Base-by-base conservation (phyloP, 2,113 vertebrate genomes). In the Polyodon spathula region DNA sequence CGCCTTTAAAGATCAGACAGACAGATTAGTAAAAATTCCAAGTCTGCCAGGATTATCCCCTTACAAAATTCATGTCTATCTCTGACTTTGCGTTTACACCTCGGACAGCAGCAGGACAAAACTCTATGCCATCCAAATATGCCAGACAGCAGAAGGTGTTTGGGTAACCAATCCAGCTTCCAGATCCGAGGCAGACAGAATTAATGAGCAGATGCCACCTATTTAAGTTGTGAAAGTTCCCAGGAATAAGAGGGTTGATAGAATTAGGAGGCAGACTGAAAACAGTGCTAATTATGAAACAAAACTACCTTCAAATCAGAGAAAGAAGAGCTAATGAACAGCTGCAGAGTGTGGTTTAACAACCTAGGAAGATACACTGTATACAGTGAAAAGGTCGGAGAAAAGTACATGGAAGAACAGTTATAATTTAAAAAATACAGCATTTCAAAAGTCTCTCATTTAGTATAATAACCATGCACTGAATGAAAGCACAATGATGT, bases 201-300 rank as follows among this genome's bases (percentile, higher is more conserved):
- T 50, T 11, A 58, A 9, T n/a, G 40, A 58, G 16, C 56, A 58
- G 56, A 41, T 58, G 56, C 16, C 9, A 6, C 15, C 15, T 6
- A 5, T 41, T 41, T n/a, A 43, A 44, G 41, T 41, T 44, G 56
- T 58, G 40, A 58, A 58, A 58, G 16, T 58, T 14, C 15, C 12
- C 48, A n/a, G 4, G 48, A 50, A 50, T n/a, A 50, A n/a, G 12
- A n/a, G 15, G 48, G 5, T 4, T n/a, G 48, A 50, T 5, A 16
- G 14, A n/a, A n/a, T n/a, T n/a, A 40, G 16, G 4, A 58, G n/a
- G 42, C 14, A 58, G 56, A 38, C n/a, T 14, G 27, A 59, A n/a
- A 43, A 37, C 38, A 6, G 27, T 37, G 59, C 27, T 27, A 27
- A 27, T 27, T 27, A 27, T 27, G n/a, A 3, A 2, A 27, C 27